phyloP scores from a whole-genome alignment of 1,140 invertebrate species.

The Eriocheir sinensis region DNA sequence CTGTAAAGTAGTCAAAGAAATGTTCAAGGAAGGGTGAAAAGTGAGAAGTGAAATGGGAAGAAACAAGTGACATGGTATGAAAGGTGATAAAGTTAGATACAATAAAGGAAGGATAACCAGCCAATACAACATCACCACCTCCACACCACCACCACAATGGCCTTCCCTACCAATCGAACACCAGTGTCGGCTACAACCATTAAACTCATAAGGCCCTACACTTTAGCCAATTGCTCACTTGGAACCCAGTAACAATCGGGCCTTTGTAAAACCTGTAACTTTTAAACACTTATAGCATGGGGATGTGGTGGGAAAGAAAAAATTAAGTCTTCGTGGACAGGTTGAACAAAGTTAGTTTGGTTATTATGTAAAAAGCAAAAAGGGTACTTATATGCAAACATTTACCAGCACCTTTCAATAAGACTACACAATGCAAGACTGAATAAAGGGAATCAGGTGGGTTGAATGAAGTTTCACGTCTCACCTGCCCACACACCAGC shows the following conservation, averaged over 20 bases:
- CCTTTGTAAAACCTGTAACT: too few relatives aligned
- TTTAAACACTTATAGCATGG: background rate
- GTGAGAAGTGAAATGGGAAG: background rate
- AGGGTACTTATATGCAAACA: constrained; percentile 16
- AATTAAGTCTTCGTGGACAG: too few relatives aligned
- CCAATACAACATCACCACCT: background rate
- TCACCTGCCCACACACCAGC: too few relatives aligned
- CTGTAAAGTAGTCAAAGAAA: background rate
- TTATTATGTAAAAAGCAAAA: background rate
- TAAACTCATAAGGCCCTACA: background rate
- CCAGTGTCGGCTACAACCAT: background rate
- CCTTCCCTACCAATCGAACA: background rate
- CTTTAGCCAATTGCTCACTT: too few relatives aligned
- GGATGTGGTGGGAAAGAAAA: background rate
- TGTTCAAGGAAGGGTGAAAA: too few relatives aligned
- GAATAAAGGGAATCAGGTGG: background rate
- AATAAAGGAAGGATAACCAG: background rate
- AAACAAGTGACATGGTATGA: background rate
- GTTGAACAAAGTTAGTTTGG: background rate
- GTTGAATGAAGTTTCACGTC: background rate
- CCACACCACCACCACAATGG: background rate
- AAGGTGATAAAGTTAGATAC: background rate
- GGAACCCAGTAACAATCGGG: too few relatives aligned
- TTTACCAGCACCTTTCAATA: constrained; percentile 8
- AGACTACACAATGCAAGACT: background rate